phyloP scores from a whole-genome alignment of 2,888 invertebrate genomes.

The Habroteleia sp. region DNA sequence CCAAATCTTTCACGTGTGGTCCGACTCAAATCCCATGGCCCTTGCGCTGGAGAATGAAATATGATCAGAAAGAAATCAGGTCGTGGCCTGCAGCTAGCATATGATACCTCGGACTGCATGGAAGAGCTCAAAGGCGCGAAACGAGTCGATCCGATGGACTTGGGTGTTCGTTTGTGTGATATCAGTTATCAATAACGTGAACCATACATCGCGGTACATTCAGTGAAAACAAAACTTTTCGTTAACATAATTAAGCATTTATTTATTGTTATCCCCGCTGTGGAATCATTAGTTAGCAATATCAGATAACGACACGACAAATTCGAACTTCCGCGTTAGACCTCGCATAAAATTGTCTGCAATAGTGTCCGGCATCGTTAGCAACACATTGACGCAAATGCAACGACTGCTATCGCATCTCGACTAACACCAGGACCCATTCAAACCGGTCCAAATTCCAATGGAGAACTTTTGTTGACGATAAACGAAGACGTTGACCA shows the following conservation, averaged over 20 bases:
- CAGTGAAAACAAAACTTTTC: conserved; percentile 46
- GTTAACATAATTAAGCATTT: conserved; percentile 26
- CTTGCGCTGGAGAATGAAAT: conserved; percentile 3
- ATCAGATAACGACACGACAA: conserved; percentile 6
- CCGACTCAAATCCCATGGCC: background rate
- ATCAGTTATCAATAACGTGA: conserved; percentile 44
- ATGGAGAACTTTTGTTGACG: too few species aligned
- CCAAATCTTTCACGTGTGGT: background rate
- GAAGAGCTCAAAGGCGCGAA: background rate
- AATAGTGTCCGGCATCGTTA: too few species aligned
- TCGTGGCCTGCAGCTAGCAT: background rate
- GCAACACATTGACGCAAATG: too few species aligned
- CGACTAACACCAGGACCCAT: too few species aligned
- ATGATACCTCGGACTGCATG: background rate
- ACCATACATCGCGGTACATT: conserved; percentile 36
- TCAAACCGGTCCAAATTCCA: too few species aligned
- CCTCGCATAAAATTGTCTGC: background rate
- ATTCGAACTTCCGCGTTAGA: conserved; percentile 16
- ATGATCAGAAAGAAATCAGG: conserved; percentile 8
- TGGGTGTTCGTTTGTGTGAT: conserved; percentile 24
- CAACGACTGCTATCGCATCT: too few species aligned
- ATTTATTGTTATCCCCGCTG: conserved; percentile 17
- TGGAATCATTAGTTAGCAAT: conserved; percentile 6
- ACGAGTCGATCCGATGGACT: conserved; percentile 1
- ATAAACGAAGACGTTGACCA: too few species aligned